Evolutionary conservation across 1,140 invertebrate genomes (phyloP).

Genomic region (Drosophila mauritiana): DNA sequence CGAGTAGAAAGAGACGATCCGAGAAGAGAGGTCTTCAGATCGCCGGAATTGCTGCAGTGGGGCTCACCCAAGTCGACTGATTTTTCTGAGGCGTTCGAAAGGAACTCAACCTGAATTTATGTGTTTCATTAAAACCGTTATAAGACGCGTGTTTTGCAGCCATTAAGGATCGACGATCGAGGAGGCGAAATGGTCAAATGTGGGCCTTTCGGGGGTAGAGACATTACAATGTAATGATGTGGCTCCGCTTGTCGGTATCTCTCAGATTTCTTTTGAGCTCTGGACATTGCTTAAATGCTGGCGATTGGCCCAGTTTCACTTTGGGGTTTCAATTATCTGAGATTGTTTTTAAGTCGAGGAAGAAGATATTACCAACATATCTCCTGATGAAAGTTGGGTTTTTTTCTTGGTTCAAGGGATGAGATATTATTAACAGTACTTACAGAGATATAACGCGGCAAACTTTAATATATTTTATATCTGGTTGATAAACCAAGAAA

Average conservation of each 20-base stretch:
- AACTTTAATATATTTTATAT: neutral
- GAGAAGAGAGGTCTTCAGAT: slow-evolving; percentile 10
- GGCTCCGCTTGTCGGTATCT: slow-evolving; percentile 32
- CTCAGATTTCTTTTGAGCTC: slow-evolving; percentile 44
- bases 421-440: neutral
- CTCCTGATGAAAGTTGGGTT: slow-evolving; percentile 10
- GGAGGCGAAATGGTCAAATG: neutral
- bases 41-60: slow-evolving; percentile 35
- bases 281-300: slow-evolving; percentile 39
- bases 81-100: slow-evolving; percentile 44
- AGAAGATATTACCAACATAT: neutral
- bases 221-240: slow-evolving; percentile 71
- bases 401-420: neutral
- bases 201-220: neutral
- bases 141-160: slow-evolving; percentile 69
- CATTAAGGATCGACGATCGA: slow-evolving; percentile 52
- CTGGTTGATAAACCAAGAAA: no score
- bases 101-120: slow-evolving; percentile 70
- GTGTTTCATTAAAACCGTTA: slow-evolving; percentile 81
- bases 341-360: slow-evolving; percentile 19
- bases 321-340: slow-evolving; percentile 44
- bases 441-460: neutral
- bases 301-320: slow-evolving; percentile 40
- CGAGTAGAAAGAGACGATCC: slow-evolving; percentile 5
- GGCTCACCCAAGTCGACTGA: slow-evolving; percentile 68